A percentile compares a stretch with the other conserved stretches of the same genome.
These are phyloP conservation scores for Coecobrya sp. DNA, from an alignment of 2,888 invertebrate genomes.

Conservation along the genomic window DNA sequence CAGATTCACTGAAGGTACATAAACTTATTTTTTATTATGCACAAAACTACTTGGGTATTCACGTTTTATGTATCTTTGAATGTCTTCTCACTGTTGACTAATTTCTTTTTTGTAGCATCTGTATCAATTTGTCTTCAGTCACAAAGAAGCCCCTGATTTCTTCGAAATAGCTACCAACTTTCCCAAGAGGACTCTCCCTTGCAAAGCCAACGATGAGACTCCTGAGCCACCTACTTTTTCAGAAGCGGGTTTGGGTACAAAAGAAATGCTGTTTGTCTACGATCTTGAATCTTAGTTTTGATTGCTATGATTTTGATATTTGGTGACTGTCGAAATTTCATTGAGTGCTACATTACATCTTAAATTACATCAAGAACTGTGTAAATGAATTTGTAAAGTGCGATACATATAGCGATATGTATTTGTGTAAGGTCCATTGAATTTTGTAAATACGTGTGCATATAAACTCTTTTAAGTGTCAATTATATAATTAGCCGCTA, in stretches of 20 bases:
- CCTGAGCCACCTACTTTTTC: conserved; percentile 90
- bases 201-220: conserved; percentile 88
- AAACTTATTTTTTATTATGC: too few species aligned
- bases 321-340: not conserved
- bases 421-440: not conserved
- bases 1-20: conserved; percentile 94
- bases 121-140: conserved; percentile 98
- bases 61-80: too few species aligned
- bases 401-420: not conserved
- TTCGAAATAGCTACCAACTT: conserved; percentile 99
- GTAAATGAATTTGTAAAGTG: conserved; percentile 26
- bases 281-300: conserved; percentile 93
- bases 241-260: conserved; percentile 94
- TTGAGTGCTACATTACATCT: conserved; percentile 11
- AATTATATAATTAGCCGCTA: not conserved
- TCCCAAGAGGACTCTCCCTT: conserved; percentile 94
- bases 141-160: conserved; percentile 96
- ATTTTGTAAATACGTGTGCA: not conserved
- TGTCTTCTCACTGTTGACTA: not conserved
- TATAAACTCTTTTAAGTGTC: not conserved
- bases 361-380: not conserved
- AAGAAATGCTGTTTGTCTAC: conserved; percentile 97
- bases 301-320: not conserved
- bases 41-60: not conserved
- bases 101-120: conserved; percentile 91